A percentile compares a stretch with the other conserved stretches of the same genome.
These are phyloP conservation scores for Hydrochoerus hydrochaeris DNA, from an alignment of 2,113 vertebrate species.

Conservation along the genomic window DNA sequence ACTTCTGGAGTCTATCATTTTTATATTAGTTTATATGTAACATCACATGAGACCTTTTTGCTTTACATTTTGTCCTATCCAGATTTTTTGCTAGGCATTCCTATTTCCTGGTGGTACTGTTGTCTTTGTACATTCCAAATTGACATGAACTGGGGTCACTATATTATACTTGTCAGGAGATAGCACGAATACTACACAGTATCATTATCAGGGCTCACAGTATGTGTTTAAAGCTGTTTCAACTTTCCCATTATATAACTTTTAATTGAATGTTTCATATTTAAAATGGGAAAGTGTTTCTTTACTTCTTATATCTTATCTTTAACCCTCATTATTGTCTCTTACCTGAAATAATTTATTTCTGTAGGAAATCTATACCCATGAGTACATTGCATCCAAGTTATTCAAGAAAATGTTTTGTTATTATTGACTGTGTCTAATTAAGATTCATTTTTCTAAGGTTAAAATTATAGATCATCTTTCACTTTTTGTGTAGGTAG, in stretches of 20 bases:
- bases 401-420: neutral
- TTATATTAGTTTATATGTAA: conserved; percentile 56
- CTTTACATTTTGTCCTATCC: neutral
- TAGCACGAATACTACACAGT: neutral
- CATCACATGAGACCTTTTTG: neutral
- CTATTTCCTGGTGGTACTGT: neutral
- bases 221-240: neutral
- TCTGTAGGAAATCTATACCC: neutral
- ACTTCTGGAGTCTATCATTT: conserved; percentile 70
- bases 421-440: neutral
- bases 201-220: neutral
- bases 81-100: neutral
- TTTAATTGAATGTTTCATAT: neutral
- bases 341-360: neutral
- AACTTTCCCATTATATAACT: neutral
- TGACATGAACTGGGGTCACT: neutral
- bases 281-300: neutral
- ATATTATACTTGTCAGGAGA: neutral
- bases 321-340: neutral
- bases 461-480: neutral
- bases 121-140: neutral
- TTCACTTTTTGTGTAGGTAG: neutral
- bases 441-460: neutral
- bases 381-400: neutral
- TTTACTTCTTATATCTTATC: neutral